phyloP scores from a whole-genome alignment of 2,888 invertebrate genomes.

The Drosophila maculinotata region DNA sequence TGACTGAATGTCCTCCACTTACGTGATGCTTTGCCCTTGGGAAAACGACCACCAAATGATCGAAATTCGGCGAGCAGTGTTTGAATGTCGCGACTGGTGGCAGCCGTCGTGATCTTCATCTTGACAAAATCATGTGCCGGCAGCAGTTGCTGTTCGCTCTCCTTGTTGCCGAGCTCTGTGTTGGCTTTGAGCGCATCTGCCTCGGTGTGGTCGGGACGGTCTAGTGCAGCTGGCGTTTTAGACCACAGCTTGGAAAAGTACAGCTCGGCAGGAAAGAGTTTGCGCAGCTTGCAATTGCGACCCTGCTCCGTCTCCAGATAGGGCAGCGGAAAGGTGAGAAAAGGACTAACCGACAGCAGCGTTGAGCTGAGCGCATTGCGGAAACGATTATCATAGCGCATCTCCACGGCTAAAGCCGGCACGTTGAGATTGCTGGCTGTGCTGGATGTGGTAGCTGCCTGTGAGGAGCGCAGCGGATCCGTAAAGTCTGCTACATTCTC shows the following conservation, averaged over 20 bases:
- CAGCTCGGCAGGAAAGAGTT: slow-evolving; percentile 90
- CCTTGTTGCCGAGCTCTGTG: slow-evolving; percentile 37
- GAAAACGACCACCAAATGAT: slow-evolving; percentile 91
- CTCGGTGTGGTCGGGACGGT: slow-evolving; percentile 73
- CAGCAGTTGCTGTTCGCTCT: slow-evolving; percentile 84
- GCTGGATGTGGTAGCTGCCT: slow-evolving; percentile 83
- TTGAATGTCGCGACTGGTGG: slow-evolving; percentile 89
- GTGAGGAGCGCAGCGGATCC: slow-evolving; percentile 90
- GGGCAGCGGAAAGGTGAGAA: slow-evolving; percentile 93
- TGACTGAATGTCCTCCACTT: slow-evolving; percentile 35
- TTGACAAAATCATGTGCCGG: slow-evolving; percentile 91
- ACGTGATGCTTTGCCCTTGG: slow-evolving; percentile 82
- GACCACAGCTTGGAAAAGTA: slow-evolving; percentile 89
- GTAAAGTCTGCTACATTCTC: slow-evolving; percentile 89
- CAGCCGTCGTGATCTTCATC: slow-evolving; percentile 88
- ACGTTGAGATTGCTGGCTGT: slow-evolving; percentile 77
- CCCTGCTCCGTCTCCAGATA: slow-evolving; percentile 95
- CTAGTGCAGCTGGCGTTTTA: slow-evolving; percentile 34
- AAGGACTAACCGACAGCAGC: slow-evolving; percentile 94
- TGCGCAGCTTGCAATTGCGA: slow-evolving; percentile 89
- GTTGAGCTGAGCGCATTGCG: slow-evolving; percentile 91
- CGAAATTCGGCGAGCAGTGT: slow-evolving; percentile 93
- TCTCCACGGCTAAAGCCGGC: slow-evolving; percentile 85
- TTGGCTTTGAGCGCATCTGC: slow-evolving; percentile 38
- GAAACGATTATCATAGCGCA: slow-evolving; percentile 89